Evolutionary conservation across 2,797 vertebrate species (phyloP), one percentile per base, ranked within the genome.

Genomic region (Micropoecilia bifurca): DNA sequence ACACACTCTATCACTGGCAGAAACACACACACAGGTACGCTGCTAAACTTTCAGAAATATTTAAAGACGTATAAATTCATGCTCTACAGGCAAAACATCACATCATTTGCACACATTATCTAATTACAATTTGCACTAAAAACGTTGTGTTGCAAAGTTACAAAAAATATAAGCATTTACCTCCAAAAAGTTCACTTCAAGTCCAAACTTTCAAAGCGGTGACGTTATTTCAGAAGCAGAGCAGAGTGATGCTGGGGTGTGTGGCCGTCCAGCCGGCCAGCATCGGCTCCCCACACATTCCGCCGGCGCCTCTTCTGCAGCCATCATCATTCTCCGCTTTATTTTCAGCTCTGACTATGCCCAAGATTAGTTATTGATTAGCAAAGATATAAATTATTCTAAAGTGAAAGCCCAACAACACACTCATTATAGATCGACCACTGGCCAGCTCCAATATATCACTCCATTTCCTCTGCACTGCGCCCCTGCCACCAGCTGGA

Each of bases 291-390:
- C 72, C 87, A 89, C 90, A 90, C 89, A 91, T 92, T 92, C 94
- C 91, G 82, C 80, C 77, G 90, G 80, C 88, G 76, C 82, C 84
- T 83, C 86, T 80, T 83, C 77, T 59, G 76, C 74, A 74, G 81
- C 88, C 89, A 82, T 93, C 93, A 95, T 96, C 93, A 95, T 94
- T 96, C 94, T 94, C 83, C 88, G 91, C 93, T 96, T 95, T 94
- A 96, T 96, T 95, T 45, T 95, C 93, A 93, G 94, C 79, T 75
- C 93, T 91, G 94, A 95, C 94, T 94, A 93, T 90, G 93, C 82
- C 90, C 88, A 80, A 95, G 94, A 96, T 96, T 96, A 96, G 93
- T 95, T 96, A 96, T 96, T 95, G 95, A 96, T 96, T 92, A 94
- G 90, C n/a, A 16, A 28, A 88, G 88, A 92, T 94, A 95, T 95